Evolutionary conservation across 2,888 invertebrate species (phyloP).

Genomic region (Hirtodrosophila histrioides): DNA sequence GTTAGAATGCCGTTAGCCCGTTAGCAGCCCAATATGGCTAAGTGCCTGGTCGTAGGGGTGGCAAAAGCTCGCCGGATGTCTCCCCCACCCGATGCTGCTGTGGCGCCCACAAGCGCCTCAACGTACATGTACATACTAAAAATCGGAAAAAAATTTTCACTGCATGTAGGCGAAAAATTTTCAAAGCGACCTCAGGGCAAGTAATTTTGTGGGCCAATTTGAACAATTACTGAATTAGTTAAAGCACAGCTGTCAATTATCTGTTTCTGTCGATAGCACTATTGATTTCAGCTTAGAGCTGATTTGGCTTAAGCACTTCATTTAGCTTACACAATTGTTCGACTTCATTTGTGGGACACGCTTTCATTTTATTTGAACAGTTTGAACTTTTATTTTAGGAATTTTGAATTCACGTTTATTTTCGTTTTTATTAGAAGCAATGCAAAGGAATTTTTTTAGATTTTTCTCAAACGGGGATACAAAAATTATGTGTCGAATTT

Average conservation of each 20-base stretch:
- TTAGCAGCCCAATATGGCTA: conserved; percentile 36
- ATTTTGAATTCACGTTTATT: conserved; percentile 9
- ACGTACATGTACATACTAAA: conserved; percentile 83
- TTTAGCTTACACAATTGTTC: conserved; percentile 64
- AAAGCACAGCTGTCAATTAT: conserved; percentile 17
- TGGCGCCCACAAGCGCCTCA: conserved; percentile 69
- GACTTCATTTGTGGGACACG: conserved; percentile 17
- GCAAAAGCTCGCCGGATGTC: conserved; percentile 65
- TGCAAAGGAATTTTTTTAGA: conserved; percentile 30
- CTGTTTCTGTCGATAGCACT: conserved; percentile 34
- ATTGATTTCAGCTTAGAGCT: conserved; percentile 48
- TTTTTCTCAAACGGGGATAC: conserved; percentile 49
- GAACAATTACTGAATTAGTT: conserved; percentile 7
- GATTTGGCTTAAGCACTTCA: conserved; percentile 20
- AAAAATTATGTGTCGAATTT: conserved; percentile 60
- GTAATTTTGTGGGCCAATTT: conserved; percentile 7
- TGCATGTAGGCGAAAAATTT: conserved; percentile 68
- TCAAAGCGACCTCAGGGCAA: conserved; percentile 19
- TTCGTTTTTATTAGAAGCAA: conserved; percentile 18
- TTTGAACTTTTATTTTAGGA: conserved; percentile 10
- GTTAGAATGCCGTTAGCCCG: conserved; percentile 48
- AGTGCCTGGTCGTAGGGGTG: conserved; percentile 44
- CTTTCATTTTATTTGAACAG: conserved; percentile 9
- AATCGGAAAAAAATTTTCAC: conserved; percentile 80
- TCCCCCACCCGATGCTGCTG: conserved; percentile 65